Evolutionary conservation across 2,113 vertebrate genomes (phyloP).

Genomic region (Tautogolabrus adspersus): DNA sequence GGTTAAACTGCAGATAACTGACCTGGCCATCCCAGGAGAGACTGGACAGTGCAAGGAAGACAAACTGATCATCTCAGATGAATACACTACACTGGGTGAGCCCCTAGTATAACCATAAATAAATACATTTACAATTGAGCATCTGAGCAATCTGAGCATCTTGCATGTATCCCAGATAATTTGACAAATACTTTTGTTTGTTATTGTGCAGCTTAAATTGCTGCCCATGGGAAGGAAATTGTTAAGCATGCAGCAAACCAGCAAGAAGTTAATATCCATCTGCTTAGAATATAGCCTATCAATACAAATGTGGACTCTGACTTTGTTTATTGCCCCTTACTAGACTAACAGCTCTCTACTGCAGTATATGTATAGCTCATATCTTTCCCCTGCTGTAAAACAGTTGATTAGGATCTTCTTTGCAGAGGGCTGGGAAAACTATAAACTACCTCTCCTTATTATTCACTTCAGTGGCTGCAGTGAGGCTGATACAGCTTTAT

Average conservation of each 20-base stretch:
- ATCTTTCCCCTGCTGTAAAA: constrained; percentile 48
- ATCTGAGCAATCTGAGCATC: too few relatives aligned
- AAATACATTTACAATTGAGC: too few relatives aligned
- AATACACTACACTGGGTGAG: constrained; percentile 78
- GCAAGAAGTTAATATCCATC: not conserved
- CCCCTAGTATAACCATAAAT: not conserved
- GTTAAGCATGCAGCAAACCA: not conserved
- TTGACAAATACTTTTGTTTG: not conserved
- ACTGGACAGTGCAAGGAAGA: constrained; percentile 77
- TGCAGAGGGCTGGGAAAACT: constrained; percentile 47
- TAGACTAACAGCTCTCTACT: constrained; percentile 13
- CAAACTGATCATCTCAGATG: constrained; percentile 73
- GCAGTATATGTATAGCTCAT: constrained; percentile 4
- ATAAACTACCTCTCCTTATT: constrained; percentile 68
- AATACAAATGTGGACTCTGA: constrained; percentile 31
- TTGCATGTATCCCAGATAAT: not conserved
- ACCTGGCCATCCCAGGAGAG: constrained; percentile 78
- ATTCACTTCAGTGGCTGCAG: constrained; percentile 57
- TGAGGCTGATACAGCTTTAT: constrained; percentile 71
- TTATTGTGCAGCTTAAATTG: not conserved
- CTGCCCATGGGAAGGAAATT: not conserved
- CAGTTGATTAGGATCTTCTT: constrained; percentile 65
- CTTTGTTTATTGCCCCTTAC: constrained; percentile 13
- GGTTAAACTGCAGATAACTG: constrained; percentile 78
- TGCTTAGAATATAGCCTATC: not conserved